Percentiles rank a stretch among this genome's conserved stretches.
Evolutionary conservation across 2,888 invertebrate genomes (phyloP).

Genomic region (Drosophila melanocephala): DNA sequence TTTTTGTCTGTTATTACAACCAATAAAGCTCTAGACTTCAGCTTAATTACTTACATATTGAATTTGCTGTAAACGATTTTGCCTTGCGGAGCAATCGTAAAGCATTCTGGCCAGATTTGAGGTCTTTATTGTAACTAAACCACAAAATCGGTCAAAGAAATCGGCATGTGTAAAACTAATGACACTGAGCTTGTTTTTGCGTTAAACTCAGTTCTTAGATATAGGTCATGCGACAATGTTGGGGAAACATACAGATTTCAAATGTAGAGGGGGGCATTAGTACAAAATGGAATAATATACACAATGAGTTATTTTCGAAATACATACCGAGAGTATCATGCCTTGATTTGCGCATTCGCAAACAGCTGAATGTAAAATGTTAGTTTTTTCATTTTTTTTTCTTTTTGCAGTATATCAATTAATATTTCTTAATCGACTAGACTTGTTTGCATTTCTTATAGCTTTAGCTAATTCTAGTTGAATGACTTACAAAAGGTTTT

Average conservation of each 20-base stretch:
- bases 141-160: constrained; percentile 7
- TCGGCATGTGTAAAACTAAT: constrained; percentile 8
- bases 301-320: constrained; percentile 20
- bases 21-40: constrained; percentile 64
- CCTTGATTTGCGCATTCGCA: constrained; percentile 6
- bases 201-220: constrained; percentile 40
- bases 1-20: constrained; percentile 57
- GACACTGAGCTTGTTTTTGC: constrained; percentile 28
- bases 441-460: constrained; percentile 40
- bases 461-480: constrained; percentile 34
- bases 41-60: constrained; percentile 53
- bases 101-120: constrained; percentile 3
- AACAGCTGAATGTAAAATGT: constrained; percentile 25
- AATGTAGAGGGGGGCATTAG: constrained; percentile 13
- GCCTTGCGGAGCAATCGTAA: constrained; percentile 9
- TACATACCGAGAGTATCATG: constrained; percentile 19
- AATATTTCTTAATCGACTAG: constrained; percentile 61
- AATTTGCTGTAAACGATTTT: constrained; percentile 4
- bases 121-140: constrained; percentile 4
- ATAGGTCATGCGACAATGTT: constrained; percentile 38
- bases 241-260: constrained; percentile 46
- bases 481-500: constrained; percentile 58
- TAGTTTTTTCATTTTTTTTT: constrained; percentile 8
- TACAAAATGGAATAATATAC: constrained; percentile 48
- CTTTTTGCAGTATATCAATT: constrained; percentile 21